Base-by-base conservation (phyloP, 2,888 invertebrate species). In the Trichopria drosophilae region DNA sequence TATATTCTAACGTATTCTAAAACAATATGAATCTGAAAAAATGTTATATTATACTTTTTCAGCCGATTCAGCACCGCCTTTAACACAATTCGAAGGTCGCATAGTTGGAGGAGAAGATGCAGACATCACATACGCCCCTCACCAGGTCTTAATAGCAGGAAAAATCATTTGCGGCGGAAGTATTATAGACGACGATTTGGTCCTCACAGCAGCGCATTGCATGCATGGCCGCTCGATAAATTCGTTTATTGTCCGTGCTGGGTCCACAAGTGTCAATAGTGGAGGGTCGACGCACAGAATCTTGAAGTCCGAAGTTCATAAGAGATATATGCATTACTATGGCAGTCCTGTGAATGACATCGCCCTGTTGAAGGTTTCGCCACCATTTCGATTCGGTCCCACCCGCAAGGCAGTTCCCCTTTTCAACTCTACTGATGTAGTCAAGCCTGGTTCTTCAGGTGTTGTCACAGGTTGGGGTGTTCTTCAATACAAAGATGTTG, bases 71-170 rank as follows among this genome's bases (percentile, higher is more conserved):
- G n/a, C n/a, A n/a, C n/a, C n/a, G n/a, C n/a, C n/a, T n/a, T n/a
- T n/a, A n/a, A n/a, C n/a, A n/a, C n/a, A n/a, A 29, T 52, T 47
- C 1, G 41, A 51, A 4, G 68, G 69, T 26, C 73, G 74, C 20
- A 79, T 80, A 29, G 77, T 80, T 1, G 80, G 79, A 0, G 80
- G 80, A 2, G 73, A 77, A 39, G 70, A 73, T 31, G 72, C 77
- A 0, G 73, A 76, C 6, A 80, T 80, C 43, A 73, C 66, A 1
- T 68, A 72, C 3, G 77, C 72, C 0, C 80, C 80, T 0, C 78
- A 79, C 61, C 80, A 80, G 59, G 77, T 79, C 2, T 78, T 78
- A 0, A 48, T 80, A 1, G n/a, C n/a, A n/a, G 80, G 80, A 55
- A 32, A 59, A 55, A 6, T 59, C 19, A 12, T 70, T 0, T 83